Evolutionary conservation across 2,888 invertebrate genomes (phyloP).

Genomic region (Stenurella melanura): DNA sequence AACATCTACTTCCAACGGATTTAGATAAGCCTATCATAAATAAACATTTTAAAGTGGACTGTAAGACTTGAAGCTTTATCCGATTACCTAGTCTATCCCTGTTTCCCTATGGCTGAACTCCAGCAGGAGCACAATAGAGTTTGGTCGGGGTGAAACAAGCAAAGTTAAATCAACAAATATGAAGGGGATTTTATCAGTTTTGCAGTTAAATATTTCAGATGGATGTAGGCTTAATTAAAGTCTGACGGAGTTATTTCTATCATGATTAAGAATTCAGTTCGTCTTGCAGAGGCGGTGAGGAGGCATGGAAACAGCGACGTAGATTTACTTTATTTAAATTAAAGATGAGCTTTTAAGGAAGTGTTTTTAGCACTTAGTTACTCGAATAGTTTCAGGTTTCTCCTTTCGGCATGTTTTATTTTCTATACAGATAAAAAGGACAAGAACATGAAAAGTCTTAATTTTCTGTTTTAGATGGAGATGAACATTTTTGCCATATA

Average conservation of each 20-base stretch:
- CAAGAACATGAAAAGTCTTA: too few relatives aligned
- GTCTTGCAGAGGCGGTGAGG: not conserved
- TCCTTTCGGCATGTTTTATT: too few relatives aligned
- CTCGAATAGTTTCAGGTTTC: too few relatives aligned
- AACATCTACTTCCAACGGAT: slow-evolving; percentile 51
- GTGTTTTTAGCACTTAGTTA: too few relatives aligned
- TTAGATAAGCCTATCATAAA: slow-evolving; percentile 59
- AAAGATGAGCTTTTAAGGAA: not conserved
- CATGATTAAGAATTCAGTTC: not conserved
- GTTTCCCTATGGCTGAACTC: slow-evolving; percentile 41
- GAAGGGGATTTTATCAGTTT: slow-evolving; percentile 34
- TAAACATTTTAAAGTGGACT: slow-evolving; percentile 62
- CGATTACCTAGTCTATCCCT: slow-evolving; percentile 53
- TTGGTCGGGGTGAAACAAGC: slow-evolving; percentile 32
- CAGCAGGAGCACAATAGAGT: slow-evolving; percentile 11
- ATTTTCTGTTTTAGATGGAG: too few relatives aligned
- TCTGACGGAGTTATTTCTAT: not conserved
- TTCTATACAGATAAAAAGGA: too few relatives aligned
- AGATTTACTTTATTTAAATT: not conserved
- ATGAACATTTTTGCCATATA: too few relatives aligned
- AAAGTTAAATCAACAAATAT: slow-evolving; percentile 40
- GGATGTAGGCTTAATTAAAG: not conserved
- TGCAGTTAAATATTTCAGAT: slow-evolving; percentile 14
- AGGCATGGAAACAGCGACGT: not conserved
- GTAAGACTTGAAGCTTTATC: slow-evolving; percentile 56